Conservation (phyloP, 2,888 invertebrate species). For the Sepioteuthis lessoniana region DNA sequence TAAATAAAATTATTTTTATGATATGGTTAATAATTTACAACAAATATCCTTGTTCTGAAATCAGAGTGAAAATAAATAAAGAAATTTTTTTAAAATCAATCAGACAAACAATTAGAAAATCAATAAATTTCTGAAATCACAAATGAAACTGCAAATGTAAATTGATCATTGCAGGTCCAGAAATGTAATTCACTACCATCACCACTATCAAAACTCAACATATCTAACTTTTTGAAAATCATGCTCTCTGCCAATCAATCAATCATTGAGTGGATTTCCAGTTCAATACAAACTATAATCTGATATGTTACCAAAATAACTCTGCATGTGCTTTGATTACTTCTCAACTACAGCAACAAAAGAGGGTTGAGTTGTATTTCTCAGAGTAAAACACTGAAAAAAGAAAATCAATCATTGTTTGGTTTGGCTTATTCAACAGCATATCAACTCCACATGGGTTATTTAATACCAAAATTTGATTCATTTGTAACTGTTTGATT, state of each 20-base stretch:
- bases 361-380: neutral
- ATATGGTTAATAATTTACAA: neutral
- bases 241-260: neutral
- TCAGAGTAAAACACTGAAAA: neutral
- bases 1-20: neutral
- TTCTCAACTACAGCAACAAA: neutral
- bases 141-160: neutral
- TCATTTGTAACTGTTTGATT: too few relatives aligned
- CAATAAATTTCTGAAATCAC: neutral
- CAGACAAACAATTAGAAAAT: neutral
- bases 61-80: neutral
- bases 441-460: too few relatives aligned
- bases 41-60: neutral
- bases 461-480: too few relatives aligned
- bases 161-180: neutral
- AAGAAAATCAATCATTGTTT: too few relatives aligned
- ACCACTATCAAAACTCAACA: neutral
- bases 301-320: neutral
- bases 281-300: neutral
- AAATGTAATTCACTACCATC: neutral
- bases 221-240: neutral
- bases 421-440: too few relatives aligned
- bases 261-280: neutral
- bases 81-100: neutral
- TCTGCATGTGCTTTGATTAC: neutral